Evolutionary conservation across 2,797 vertebrate species (phyloP).

Genomic region (Aplochiton taeniatus): DNA sequence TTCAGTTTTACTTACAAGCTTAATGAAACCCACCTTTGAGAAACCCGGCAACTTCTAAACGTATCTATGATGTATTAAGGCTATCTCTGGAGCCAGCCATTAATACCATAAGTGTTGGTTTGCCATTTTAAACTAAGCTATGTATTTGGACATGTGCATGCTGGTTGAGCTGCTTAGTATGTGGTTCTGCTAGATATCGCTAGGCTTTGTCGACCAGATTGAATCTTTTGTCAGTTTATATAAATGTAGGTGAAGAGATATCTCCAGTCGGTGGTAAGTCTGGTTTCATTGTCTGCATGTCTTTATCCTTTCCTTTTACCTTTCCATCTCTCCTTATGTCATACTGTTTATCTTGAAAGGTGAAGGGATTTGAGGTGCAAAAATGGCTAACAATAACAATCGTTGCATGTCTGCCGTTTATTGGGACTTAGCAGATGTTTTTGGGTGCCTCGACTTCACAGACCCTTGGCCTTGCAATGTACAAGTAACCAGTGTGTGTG

Average conservation of each 20-base stretch:
- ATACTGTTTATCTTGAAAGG: conserved; percentile 9
- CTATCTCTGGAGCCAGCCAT: not conserved
- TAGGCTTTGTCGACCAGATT: conserved; percentile 46
- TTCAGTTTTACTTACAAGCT: conserved; percentile 3
- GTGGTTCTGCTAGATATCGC: conserved; percentile 54
- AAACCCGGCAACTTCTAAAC: not conserved
- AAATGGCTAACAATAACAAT: conserved; percentile 6
- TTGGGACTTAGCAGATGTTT: too few relatives aligned
- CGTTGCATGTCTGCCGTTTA: not conserved
- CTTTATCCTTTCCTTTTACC: not conserved
- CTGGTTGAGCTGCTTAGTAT: conserved; percentile 88
- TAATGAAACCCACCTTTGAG: conserved; percentile 27
- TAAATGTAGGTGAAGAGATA: conserved; percentile 46
- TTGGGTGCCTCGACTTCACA: too few relatives aligned
- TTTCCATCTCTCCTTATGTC: conserved; percentile 13
- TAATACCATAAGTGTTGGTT: conserved; percentile 39
- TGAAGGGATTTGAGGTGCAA: conserved; percentile 10
- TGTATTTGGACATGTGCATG: conserved; percentile 82
- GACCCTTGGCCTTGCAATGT: too few relatives aligned
- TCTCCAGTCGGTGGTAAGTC: conserved; percentile 66
- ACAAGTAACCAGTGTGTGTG: too few relatives aligned
- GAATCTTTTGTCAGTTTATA: conserved; percentile 41
- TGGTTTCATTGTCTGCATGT: conserved; percentile 17
- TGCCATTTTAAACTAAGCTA: conserved; percentile 51
- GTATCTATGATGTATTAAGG: not conserved